phyloP scores from a whole-genome alignment of 2,888 invertebrate species.

The Hydrotaea diabolus region DNA sequence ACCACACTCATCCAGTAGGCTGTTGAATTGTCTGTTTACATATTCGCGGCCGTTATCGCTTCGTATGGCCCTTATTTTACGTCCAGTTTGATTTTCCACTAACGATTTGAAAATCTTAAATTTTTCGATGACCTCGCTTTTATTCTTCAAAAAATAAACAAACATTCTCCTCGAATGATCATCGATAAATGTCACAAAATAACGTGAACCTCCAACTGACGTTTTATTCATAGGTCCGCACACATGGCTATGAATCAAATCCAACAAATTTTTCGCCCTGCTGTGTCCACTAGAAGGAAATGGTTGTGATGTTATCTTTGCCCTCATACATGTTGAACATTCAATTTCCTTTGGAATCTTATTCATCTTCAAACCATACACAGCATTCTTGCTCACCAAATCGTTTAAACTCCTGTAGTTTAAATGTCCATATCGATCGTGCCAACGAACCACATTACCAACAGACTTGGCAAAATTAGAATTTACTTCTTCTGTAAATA shows the following conservation, averaged over 20 bases:
- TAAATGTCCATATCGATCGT: slow-evolving; percentile 40
- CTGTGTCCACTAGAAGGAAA: not conserved
- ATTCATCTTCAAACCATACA: not conserved
- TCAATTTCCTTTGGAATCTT: not conserved
- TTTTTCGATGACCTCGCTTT: slow-evolving; percentile 18
- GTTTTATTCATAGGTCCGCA: slow-evolving; percentile 42
- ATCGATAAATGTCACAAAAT: slow-evolving; percentile 53
- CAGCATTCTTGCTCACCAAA: slow-evolving; percentile 6
- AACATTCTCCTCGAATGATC: slow-evolving; percentile 40
- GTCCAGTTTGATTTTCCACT: slow-evolving; percentile 47
- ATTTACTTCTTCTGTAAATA: slow-evolving; percentile 21
- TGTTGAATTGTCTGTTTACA: not conserved
- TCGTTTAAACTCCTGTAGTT: slow-evolving; percentile 29
- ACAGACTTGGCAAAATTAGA: slow-evolving; percentile 22
- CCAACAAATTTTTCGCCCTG: slow-evolving; percentile 10
- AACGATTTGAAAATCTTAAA: slow-evolving; percentile 45
- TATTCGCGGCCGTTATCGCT: slow-evolving; percentile 11
- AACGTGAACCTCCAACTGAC: slow-evolving; percentile 26
- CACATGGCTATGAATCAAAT: slow-evolving; percentile 34
- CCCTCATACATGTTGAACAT: slow-evolving; percentile 32
- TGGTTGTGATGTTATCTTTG: slow-evolving; percentile 13
- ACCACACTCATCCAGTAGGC: not conserved
- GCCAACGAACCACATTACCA: slow-evolving; percentile 34
- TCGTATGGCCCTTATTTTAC: not conserved
- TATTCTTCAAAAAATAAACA: slow-evolving; percentile 50